Base-by-base conservation (phyloP, 2,113 vertebrate species). In the Psittacus erithacus region DNA sequence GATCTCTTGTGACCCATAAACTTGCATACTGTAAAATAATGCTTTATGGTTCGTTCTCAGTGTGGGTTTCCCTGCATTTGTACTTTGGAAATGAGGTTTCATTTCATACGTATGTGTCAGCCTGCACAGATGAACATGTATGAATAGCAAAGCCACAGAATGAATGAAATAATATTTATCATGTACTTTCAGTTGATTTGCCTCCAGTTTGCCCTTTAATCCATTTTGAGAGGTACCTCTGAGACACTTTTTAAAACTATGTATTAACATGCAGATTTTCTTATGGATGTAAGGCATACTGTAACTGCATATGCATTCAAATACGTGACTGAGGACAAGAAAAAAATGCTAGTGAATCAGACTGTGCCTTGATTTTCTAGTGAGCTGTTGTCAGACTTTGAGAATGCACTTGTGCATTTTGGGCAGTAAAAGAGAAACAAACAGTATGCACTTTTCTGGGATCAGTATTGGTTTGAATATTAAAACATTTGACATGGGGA, bases 151-250 rank as follows among this genome's bases (percentile, higher is more conserved):
- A 94, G 55, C n/a, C 50, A 46, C 9, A 41, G 63, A 83, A 88
- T 47, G 39, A 95, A 92, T 52, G 84, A 86, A 88, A 67, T 83
- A 49, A 38, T 33, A 70, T 92, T 92, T 86, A 63, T 70, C n/a
- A 19, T 60, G 18, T 55, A 28, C 67, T 96, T 93, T 67, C 49
- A 33, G 60, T 80, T 89, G 53, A 77, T 70, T 96, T 95, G 59
- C 75, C 86, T 94, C 68, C 50, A 67, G 7, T 86, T 95, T 88
- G 11, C 47, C 53, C 55, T 88, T 90, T 92, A 90, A 95, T 93
- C 62, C 7, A 19, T 74, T 95, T 90, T 0, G 6, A 90, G 79
- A 74, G n/a, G 28, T 90, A 85, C 29, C 6, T 93, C 59, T 50
- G 84, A 82, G 74, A 57, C 20, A 49, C 33, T 83, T 86, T 86